Evolutionary conservation across 1,140 invertebrate genomes (phyloP).

Genomic region (Riptortus pedestris): DNA sequence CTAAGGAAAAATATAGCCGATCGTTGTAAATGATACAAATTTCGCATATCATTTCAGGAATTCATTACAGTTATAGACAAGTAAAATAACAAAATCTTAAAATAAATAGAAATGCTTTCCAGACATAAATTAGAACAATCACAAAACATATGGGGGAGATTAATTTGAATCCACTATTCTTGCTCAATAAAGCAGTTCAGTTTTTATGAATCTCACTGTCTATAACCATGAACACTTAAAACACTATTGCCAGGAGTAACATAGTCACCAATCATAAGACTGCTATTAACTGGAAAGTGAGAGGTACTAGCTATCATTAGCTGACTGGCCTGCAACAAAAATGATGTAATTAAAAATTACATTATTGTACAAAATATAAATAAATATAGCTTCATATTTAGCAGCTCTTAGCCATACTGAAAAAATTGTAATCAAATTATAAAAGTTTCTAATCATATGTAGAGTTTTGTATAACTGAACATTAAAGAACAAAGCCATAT

Average conservation of each 20-base stretch:
- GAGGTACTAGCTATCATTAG: slow-evolving; percentile 50
- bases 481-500: too few relatives aligned
- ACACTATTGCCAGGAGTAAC: slow-evolving; percentile 48
- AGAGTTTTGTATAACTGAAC: too few relatives aligned
- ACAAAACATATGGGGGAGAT: not conserved
- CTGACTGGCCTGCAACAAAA: slow-evolving; percentile 37
- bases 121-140: slow-evolving; percentile 7
- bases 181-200: slow-evolving; percentile 14
- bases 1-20: slow-evolving; percentile 9
- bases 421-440: too few relatives aligned
- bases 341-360: too few relatives aligned
- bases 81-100: not conserved
- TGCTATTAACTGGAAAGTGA: slow-evolving; percentile 57
- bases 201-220: slow-evolving; percentile 25
- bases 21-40: not conserved
- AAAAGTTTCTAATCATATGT: too few relatives aligned
- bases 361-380: too few relatives aligned
- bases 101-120: slow-evolving; percentile 4
- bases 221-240: slow-evolving; percentile 32
- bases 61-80: not conserved
- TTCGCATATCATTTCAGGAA: not conserved
- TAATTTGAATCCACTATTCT: not conserved
- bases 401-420: too few relatives aligned
- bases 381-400: too few relatives aligned
- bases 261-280: slow-evolving; percentile 71